Evolutionary conservation across 2,888 invertebrate species (phyloP).

Genomic region (Eupeodes luniger): DNA sequence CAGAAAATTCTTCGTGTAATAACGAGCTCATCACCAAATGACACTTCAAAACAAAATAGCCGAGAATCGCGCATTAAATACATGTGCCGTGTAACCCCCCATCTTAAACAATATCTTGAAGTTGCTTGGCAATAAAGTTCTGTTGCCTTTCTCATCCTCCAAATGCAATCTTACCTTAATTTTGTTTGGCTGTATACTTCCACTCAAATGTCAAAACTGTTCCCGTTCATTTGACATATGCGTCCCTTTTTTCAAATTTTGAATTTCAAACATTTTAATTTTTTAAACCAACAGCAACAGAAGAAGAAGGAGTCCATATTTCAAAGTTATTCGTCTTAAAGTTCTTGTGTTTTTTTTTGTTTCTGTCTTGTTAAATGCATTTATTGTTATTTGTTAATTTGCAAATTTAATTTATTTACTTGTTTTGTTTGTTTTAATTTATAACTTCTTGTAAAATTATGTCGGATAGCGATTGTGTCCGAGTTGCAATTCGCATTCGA

Average conservation of each 20-base stretch:
- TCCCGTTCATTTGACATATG: constrained; percentile 8
- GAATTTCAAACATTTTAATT: constrained; percentile 19
- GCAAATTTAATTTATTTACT: constrained; percentile 13
- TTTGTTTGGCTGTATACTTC: background rate
- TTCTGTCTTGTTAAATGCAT: background rate
- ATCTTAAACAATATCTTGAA: too few species aligned
- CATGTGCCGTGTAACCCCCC: too few species aligned
- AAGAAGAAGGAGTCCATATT: background rate
- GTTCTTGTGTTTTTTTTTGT: background rate
- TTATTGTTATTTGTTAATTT: constrained; percentile 26
- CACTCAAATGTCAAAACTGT: constrained; percentile 26
- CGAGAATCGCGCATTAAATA: too few species aligned
- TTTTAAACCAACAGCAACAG: background rate
- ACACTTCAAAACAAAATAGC: too few species aligned
- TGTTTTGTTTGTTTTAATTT: background rate
- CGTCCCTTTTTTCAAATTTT: constrained; percentile 24
- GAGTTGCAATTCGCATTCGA: constrained; percentile 93
- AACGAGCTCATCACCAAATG: too few species aligned
- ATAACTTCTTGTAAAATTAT: constrained; percentile 33
- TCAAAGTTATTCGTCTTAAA: background rate
- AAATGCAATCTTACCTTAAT: background rate
- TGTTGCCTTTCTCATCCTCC: too few species aligned
- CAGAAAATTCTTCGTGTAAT: too few species aligned
- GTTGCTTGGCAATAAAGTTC: too few species aligned
- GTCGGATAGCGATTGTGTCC: constrained; percentile 79